Percentiles rank a stretch among this genome's conserved stretches.
Evolutionary conservation across 2,888 invertebrate genomes (phyloP).

Genomic region (Diarsia rubi): DNA sequence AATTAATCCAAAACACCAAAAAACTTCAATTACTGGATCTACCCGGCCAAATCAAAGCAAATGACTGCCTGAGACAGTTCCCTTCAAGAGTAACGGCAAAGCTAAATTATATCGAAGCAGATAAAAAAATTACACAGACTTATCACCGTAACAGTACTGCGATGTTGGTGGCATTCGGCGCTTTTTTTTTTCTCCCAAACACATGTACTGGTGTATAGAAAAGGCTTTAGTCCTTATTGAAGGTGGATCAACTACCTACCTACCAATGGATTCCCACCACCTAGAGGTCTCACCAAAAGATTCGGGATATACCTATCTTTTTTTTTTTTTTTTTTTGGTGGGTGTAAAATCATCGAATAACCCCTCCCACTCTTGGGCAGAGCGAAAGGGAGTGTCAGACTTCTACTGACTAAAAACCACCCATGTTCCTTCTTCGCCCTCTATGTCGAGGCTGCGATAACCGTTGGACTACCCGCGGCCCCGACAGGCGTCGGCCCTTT

Average conservation of each 20-base stretch:
- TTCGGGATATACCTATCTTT: too few species aligned
- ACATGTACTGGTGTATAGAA: slow-evolving; percentile 43
- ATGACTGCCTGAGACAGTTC: slow-evolving; percentile 50
- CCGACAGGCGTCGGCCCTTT: too few species aligned
- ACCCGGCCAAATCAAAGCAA: slow-evolving; percentile 40
- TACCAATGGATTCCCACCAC: neutral
- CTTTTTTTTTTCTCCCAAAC: slow-evolving; percentile 65
- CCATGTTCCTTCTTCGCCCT: too few species aligned
- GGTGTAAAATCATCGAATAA: too few species aligned
- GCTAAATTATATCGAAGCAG: slow-evolving; percentile 66
- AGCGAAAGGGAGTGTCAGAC: too few species aligned
- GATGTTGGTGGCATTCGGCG: slow-evolving; percentile 69
- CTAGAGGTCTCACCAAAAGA: too few species aligned
- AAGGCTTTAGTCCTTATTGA: slow-evolving; percentile 20
- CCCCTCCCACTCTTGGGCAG: too few species aligned
- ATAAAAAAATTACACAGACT: slow-evolving; percentile 67
- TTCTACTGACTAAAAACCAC: too few species aligned
- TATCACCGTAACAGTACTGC: slow-evolving; percentile 66
- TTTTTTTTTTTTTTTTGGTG: too few species aligned
- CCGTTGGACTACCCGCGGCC: too few species aligned
- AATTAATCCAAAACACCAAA: slow-evolving; percentile 25
- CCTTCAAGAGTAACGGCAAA: slow-evolving; percentile 56
- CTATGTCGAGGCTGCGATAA: too few species aligned
- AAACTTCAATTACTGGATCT: slow-evolving; percentile 35
- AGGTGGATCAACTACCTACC: neutral